A percentile compares a stretch with the other conserved stretches of the same genome.
Conservation (phyloP, 2,797 vertebrate genomes). For the Acrossocheilus wenchowensis region DNA sequence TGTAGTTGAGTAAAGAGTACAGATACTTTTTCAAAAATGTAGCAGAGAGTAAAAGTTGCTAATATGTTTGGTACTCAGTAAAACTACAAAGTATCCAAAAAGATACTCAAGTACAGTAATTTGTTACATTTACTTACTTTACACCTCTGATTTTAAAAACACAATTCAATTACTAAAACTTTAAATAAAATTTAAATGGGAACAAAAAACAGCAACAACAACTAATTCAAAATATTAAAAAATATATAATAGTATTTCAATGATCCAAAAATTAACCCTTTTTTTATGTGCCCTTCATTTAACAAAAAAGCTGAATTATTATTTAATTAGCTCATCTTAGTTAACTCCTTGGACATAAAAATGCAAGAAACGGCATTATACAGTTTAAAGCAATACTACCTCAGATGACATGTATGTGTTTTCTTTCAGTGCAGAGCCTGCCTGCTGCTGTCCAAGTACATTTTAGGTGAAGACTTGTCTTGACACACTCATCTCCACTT, state of each 20-base stretch:
- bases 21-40: no score
- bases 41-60: no score
- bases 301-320: not conserved
- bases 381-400: not conserved
- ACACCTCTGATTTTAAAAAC: not conserved
- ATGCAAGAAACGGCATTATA: not conserved
- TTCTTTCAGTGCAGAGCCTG: not conserved
- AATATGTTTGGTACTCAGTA: no score
- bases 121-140: no score
- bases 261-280: not conserved
- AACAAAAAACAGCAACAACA: not conserved
- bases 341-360: not conserved
- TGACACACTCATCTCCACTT: conserved; percentile 43
- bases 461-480: conserved; percentile 36
- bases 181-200: not conserved
- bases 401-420: conserved; percentile 2
- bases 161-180: not conserved
- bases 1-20: no score
- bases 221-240: not conserved
- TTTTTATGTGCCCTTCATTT: not conserved
- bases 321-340: not conserved
- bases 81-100: no score
- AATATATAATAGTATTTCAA: not conserved
- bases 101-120: no score
- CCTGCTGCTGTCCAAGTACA: conserved; percentile 28